Evolutionary conservation across 2,113 vertebrate species (phyloP), one percentile per base, ranked within the genome.

Genomic region (Zosterops borbonicus): DNA sequence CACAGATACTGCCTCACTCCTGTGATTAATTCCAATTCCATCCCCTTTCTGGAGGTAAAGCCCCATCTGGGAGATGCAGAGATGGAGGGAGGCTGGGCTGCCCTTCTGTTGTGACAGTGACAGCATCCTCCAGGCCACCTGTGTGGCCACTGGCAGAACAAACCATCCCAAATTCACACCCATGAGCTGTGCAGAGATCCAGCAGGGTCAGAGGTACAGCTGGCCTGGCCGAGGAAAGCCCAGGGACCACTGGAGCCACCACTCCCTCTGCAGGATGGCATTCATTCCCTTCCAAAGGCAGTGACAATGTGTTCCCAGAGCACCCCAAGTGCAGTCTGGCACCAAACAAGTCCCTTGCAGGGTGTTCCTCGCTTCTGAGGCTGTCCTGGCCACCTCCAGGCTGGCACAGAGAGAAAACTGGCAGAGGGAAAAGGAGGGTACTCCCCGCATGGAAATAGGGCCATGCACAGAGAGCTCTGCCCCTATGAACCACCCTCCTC

Each of bases 401-500:
- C 71, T 92, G 86, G 92, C 86, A 83, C 49, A 53, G 35, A 71
- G 60, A 73, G 63, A 92, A 91, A 78, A 75, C 11, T 83, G 87
- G 71, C 52, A 39, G 71, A 23, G 73, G 46, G n/a, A 37, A 64
- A 94, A 73, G 18, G 47, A 92, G 13, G 24, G 41, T 79, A 81
- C 80, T 91, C 75, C 60, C 80, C 92, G 20, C 12, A 33, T 39
- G 79, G 95, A 93, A 94, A 89, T 11, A 62, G 59, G 27, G 37
- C 78, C 2, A 2, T 87, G 14, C 74, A 23, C 9, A 47, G 85
- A 22, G 80, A 69, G n/a, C 29, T 78, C 23, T 79, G 55, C 53
- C 5, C 3, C 90, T 80, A 7, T 46, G 85, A 95, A 96, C 91
- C 86, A 81, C 74, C 85, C 94, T 92, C 62, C 85, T 77, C 79